Conservation (phyloP, 2,888 invertebrate genomes). For the Acrobasis consociella region DNA sequence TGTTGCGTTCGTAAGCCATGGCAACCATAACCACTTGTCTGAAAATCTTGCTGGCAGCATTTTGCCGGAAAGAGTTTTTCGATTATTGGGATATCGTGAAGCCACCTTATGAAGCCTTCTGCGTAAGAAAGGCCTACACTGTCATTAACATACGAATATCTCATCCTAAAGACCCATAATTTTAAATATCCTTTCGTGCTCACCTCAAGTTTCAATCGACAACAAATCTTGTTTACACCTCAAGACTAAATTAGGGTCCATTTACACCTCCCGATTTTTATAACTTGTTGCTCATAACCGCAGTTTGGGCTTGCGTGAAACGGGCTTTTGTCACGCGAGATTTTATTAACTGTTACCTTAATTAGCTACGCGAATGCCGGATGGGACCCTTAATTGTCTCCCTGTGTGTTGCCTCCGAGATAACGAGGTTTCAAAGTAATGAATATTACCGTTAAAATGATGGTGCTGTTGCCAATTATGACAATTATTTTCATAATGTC, state of each 20-base stretch:
- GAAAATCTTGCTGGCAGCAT: too few species aligned
- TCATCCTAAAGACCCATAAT: too few species aligned
- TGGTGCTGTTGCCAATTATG: slow-evolving; percentile 11
- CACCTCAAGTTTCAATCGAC: not conserved
- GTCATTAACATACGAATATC: too few species aligned
- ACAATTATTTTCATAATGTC: slow-evolving; percentile 11
- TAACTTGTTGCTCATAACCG: slow-evolving; percentile 56
- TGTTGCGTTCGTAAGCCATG: too few species aligned
- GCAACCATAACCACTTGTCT: too few species aligned
- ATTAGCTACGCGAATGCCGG: slow-evolving; percentile 17
- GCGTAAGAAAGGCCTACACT: too few species aligned
- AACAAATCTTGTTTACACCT: slow-evolving; percentile 19
- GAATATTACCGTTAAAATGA: slow-evolving; percentile 15
- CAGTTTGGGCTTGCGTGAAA: slow-evolving; percentile 51
- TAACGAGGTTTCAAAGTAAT: slow-evolving; percentile 18
- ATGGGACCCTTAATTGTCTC: slow-evolving; percentile 20
- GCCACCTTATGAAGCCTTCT: too few species aligned
- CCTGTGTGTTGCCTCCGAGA: slow-evolving; percentile 13
- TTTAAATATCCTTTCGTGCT: not conserved
- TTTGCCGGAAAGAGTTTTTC: too few species aligned
- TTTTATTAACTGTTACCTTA: slow-evolving; percentile 52
- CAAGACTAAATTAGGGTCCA: slow-evolving; percentile 18
- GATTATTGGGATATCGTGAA: too few species aligned
- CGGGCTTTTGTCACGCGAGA: slow-evolving; percentile 60
- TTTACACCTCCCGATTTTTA: slow-evolving; percentile 22